Base-by-base conservation (phyloP, 30 jellyfish, hydroid and myxozoan genomes). In the Aurelia sp. region DNA sequence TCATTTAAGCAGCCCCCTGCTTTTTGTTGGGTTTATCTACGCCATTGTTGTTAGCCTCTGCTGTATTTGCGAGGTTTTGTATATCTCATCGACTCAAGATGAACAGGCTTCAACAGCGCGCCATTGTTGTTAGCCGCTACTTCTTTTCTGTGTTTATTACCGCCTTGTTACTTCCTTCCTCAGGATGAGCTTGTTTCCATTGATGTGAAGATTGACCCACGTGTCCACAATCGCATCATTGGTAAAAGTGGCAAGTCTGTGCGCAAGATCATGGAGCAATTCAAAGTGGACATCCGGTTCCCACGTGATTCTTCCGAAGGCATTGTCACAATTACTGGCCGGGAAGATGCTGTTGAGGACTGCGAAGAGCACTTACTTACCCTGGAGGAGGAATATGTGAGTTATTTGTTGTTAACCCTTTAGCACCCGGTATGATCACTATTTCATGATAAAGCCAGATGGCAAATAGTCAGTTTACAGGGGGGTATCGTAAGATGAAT, bases 221-320 rank as follows among this genome's bases (percentile, higher is more conserved):
- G 98, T 13, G 81, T 88, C 55, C 98, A 93, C 96, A 88, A 78
- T 59, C 97, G 98, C 48, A 93, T 93, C 75, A 93, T 93, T 17
- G 98, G 98, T 5, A 97, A 81, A 75, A 82, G 66, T 68, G 98
- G 98, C 21, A 71, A 68, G 80, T 57, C 85, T 40, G 98, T 93
- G 22, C 89, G 96, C 40, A 88, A 82, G 72, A 71, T 93, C 38
- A 93, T 93, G 98, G 98, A 93, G 5, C 61, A 71, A 16, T 93
- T 74, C 73, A 88, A 84, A 13, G 98, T 93, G 55, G 98, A 93
- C 89, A 93, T 93, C 63, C 98, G 98, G 13, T 93, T 93, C 87
- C 98, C 98, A 24, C 91, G 96, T 50, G 91, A 83, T 35, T 86
- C 87, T 3, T 77, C 76, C 20, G 94, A 84, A 22, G 87, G 84